Base-by-base conservation (phyloP, 2,888 invertebrate genomes). In the Tenthredo distinguenda region DNA sequence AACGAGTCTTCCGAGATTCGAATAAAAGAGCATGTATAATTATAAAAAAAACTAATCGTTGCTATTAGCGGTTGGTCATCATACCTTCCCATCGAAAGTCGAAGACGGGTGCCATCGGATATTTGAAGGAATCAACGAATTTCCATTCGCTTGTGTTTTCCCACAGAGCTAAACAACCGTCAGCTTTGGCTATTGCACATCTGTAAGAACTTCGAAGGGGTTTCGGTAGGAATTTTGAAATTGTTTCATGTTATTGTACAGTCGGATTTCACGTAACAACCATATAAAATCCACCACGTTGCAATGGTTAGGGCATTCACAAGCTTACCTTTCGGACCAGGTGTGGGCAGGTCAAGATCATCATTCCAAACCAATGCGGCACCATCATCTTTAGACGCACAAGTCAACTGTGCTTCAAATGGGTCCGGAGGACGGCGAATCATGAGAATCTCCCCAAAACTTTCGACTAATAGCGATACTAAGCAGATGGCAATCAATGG, bases 281-380 rank as follows among this genome's bases (percentile, higher is more conserved):
- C n/a, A n/a, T n/a, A n/a, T n/a, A n/a, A n/a, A n/a, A n/a, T n/a
- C n/a, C n/a, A n/a, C n/a, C n/a, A n/a, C n/a, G n/a, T n/a, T n/a
- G n/a, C n/a, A n/a, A n/a, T n/a, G 40, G 12, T 34, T 26, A 26
- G 15, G 7, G 34, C 31, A 12, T 6, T n/a, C n/a, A 74, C 7
- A 40, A 72, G 2, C 72, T 40, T 72, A 72, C n/a, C n/a, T 43
- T 43, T n/a, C 2, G 21, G 40, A 74, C n/a, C 40, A n/a, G 37
- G 18, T 0, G 40, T 89, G 86, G 18, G n/a, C 34, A 55, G 37
- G 43, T 21, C 26, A 15, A 40, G 72, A 18, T 72, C 40, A 40
- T 40, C n/a, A 72, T 90, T 90, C 90, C 90, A 90, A 26, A 86
- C 84, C 26, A 90, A 83, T 26, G 87, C 87, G 2, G 86, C 77